These are phyloP conservation scores for Drosophila barbarae DNA, from an alignment of 2,888 invertebrate species.

Conservation along the genomic window DNA sequence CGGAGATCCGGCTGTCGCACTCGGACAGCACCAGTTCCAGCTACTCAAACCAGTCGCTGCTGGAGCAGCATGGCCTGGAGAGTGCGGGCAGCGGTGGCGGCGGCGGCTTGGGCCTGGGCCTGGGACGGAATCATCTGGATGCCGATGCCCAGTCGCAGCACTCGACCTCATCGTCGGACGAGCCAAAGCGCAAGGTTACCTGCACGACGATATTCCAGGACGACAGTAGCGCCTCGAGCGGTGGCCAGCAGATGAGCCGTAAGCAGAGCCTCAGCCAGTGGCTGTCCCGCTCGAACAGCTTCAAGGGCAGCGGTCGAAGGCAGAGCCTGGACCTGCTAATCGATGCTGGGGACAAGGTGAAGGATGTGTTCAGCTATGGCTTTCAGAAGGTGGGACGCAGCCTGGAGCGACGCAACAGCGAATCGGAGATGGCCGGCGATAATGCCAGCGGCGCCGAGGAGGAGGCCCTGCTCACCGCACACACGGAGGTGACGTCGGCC, in stretches of 20 bases:
- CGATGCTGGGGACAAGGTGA: conserved; percentile 89
- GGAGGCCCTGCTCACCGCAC: conserved; percentile 42
- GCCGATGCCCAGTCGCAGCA: conserved; percentile 75
- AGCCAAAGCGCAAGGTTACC: conserved; percentile 78
- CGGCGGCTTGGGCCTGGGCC: conserved; percentile 42
- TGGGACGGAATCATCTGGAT: conserved; percentile 50
- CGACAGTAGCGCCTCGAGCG: conserved; percentile 61
- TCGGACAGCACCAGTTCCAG: conserved; percentile 79
- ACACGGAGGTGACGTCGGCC: conserved; percentile 9
- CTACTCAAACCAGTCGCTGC: conserved; percentile 78
- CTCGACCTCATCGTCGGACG: conserved; percentile 78
- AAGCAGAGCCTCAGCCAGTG: conserved; percentile 77
- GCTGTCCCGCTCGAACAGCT: conserved; percentile 78
- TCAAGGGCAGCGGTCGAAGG: conserved; percentile 80
- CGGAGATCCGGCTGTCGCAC: conserved; percentile 79
- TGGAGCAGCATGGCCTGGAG: conserved; percentile 73
- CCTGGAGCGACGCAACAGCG: conserved; percentile 86
- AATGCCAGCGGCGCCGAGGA: conserved; percentile 52
- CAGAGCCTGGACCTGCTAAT: conserved; percentile 89
- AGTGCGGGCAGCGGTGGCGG: conserved; percentile 39
- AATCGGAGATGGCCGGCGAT: conserved; percentile 82
- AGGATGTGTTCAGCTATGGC: conserved; percentile 89
- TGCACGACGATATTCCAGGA: conserved; percentile 79
- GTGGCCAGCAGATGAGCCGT: conserved; percentile 74
- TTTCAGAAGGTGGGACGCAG: conserved; percentile 86